Conservation (phyloP, 1,140 invertebrate species). For the Nebria ingens region DNA sequence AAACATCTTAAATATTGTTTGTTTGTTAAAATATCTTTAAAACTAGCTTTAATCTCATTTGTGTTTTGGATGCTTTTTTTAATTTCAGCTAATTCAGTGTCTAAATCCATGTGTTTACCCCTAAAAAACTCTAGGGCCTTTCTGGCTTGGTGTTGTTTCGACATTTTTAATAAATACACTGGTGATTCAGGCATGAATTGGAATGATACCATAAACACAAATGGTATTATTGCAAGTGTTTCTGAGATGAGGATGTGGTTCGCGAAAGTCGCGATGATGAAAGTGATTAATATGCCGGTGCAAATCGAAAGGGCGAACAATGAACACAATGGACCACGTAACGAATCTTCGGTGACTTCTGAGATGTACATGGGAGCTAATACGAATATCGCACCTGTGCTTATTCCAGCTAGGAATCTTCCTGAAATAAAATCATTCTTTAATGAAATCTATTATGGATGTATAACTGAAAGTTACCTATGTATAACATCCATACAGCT, state of each 20-base stretch:
- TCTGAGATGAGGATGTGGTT: constrained; percentile 55
- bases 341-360: constrained; percentile 71
- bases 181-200: constrained; percentile 77
- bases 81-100: constrained; percentile 43
- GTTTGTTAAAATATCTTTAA: constrained; percentile 47
- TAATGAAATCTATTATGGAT: too few species aligned
- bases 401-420: constrained; percentile 63
- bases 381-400: constrained; percentile 68
- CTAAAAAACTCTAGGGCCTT: constrained; percentile 47
- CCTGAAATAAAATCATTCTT: too few species aligned
- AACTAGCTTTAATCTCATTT: constrained; percentile 34
- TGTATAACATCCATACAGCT: constrained; percentile 32
- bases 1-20: constrained; percentile 53
- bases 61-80: constrained; percentile 44
- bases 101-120: constrained; percentile 42
- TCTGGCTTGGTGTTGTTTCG: constrained; percentile 39
- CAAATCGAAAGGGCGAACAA: constrained; percentile 76
- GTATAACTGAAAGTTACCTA: too few species aligned
- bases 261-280: constrained; percentile 54
- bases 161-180: constrained; percentile 51
- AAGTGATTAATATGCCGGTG: constrained; percentile 69
- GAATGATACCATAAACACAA: constrained; percentile 53
- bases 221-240: constrained; percentile 52
- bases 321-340: constrained; percentile 69
- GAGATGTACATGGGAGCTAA: constrained; percentile 76